phyloP scores from a whole-genome alignment of 2,113 vertebrate genomes.

The Oreochromis tanganicae region DNA sequence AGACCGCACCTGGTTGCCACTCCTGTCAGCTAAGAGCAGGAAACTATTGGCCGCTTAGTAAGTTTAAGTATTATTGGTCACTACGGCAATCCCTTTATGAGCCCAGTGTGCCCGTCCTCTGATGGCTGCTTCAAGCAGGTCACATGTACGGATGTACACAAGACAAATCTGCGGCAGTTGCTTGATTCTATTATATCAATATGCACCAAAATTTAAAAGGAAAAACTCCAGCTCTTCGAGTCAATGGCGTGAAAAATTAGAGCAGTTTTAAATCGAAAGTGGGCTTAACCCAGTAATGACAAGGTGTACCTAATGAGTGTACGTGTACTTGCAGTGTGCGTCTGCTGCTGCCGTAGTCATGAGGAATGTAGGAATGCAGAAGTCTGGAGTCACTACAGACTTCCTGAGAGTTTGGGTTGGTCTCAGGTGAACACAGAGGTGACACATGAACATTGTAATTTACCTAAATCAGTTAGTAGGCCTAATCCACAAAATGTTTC shows the following conservation, averaged over 20 bases:
- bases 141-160: no score
- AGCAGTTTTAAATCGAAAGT: background rate
- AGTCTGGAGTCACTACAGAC: background rate
- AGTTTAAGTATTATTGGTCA: no score
- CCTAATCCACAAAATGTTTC: background rate
- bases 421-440: background rate
- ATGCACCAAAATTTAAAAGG: background rate
- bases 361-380: conserved; percentile 30
- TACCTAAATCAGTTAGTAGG: background rate
- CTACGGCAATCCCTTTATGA: no score
- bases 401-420: background rate
- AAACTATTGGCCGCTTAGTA: no score
- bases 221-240: background rate
- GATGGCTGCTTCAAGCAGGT: no score
- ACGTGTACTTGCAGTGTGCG: background rate
- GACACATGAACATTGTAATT: background rate
- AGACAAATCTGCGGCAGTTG: no score
- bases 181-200: background rate
- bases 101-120: no score
- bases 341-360: background rate
- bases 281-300: background rate
- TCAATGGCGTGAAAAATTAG: background rate
- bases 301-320: background rate
- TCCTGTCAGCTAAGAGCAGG: no score
- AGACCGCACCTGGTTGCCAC: no score